Conservation (phyloP, 2,113 vertebrate genomes). For the Protomyctophum bolini region DNA sequence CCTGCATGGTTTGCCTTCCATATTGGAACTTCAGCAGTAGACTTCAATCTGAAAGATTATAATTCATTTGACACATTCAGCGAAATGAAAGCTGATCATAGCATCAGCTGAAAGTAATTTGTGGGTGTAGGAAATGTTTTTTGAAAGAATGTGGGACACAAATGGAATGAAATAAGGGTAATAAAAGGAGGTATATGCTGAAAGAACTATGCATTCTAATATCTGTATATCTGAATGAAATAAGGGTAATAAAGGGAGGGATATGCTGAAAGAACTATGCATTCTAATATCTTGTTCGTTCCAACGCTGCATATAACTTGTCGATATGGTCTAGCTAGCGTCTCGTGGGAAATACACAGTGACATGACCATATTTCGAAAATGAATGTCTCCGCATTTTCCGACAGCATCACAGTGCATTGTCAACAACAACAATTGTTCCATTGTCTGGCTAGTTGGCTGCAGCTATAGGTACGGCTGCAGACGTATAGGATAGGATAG, state of each 20-base stretch:
- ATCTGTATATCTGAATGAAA: conserved; percentile 30
- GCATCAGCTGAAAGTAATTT: conserved; percentile 38
- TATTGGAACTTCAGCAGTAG: conserved; percentile 8
- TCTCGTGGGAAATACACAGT: conserved; percentile 28
- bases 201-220: conserved; percentile 35
- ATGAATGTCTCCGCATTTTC: conserved; percentile 6
- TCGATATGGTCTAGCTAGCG: conserved; percentile 19
- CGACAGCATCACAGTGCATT: not conserved
- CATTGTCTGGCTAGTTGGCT: conserved; percentile 22
- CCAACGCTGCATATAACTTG: conserved; percentile 8
- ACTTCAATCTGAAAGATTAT: conserved; percentile 1
- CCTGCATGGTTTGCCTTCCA: conserved; percentile 7
- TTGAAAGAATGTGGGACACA: not conserved
- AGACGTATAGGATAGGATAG: conserved; percentile 41
- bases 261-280: conserved; percentile 20
- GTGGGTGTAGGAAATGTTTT: conserved; percentile 22
- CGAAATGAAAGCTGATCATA: conserved; percentile 25
- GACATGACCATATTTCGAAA: conserved; percentile 19
- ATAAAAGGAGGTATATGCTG: conserved; percentile 10
- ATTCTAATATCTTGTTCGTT: conserved; percentile 31
- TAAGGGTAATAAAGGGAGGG: conserved; percentile 12
- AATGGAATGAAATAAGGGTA: conserved; percentile 25
- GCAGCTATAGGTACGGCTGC: conserved; percentile 24
- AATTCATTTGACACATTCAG: conserved; percentile 19
- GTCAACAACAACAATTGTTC: conserved; percentile 19